Percentiles rank a stretch among this genome's conserved stretches.
Evolutionary conservation across 2,888 invertebrate species (phyloP).

Genomic region (Epinotia ramella): DNA sequence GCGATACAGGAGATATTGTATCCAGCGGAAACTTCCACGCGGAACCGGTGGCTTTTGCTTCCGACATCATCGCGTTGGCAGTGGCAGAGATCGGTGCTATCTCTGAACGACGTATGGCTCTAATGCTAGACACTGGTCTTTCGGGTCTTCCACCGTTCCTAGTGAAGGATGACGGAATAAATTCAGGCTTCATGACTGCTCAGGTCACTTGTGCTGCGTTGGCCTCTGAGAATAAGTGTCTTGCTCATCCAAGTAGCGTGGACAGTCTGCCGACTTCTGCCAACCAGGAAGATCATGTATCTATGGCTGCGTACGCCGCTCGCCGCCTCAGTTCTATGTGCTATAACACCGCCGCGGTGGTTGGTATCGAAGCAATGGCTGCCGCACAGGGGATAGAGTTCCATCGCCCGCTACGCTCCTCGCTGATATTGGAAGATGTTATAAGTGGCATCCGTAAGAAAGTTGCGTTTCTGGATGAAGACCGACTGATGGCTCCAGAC

Average conservation of each 20-base stretch:
- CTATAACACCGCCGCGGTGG: not conserved
- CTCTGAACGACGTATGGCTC: slow-evolving; percentile 14
- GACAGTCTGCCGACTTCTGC: slow-evolving; percentile 27
- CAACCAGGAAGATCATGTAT: slow-evolving; percentile 27
- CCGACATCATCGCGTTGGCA: slow-evolving; percentile 20
- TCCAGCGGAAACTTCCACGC: slow-evolving; percentile 29
- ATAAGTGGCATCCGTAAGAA: not conserved
- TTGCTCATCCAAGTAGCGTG: slow-evolving; percentile 13
- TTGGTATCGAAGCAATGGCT: slow-evolving; percentile 24
- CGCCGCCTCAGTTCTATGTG: slow-evolving; percentile 4
- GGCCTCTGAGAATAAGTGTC: slow-evolving; percentile 16
- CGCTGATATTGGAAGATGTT: not conserved
- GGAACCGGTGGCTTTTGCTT: slow-evolving; percentile 20
- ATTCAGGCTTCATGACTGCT: slow-evolving; percentile 26
- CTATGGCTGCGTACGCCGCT: slow-evolving; percentile 23
- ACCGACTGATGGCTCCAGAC: slow-evolving; percentile 10
- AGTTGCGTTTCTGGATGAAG: slow-evolving; percentile 16
- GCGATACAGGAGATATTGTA: slow-evolving; percentile 11
- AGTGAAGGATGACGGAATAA: slow-evolving; percentile 6
- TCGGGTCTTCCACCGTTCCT: slow-evolving; percentile 19
- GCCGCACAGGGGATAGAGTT: slow-evolving; percentile 25
- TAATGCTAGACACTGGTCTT: slow-evolving; percentile 11
- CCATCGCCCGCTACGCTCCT: slow-evolving; percentile 1
- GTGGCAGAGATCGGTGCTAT: slow-evolving; percentile 29
- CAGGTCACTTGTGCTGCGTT: slow-evolving; percentile 24